Base-by-base conservation (phyloP, 2,113 vertebrate genomes). In the Dasyurus viverrinus region DNA sequence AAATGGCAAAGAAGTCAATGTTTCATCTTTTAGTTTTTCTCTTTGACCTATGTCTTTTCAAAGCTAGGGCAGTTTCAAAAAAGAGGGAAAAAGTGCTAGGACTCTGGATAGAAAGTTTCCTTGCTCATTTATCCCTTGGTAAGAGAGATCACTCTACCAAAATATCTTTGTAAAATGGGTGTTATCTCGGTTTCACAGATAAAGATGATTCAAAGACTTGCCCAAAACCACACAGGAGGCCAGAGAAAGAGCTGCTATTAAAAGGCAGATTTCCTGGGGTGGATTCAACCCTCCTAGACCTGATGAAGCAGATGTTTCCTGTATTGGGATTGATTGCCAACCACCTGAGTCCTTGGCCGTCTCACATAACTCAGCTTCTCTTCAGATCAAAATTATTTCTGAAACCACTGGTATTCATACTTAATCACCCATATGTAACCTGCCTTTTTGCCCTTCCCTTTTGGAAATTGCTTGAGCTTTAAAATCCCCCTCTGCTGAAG, bases 401-500 rank as follows among this genome's bases (percentile, higher is more conserved):
- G 36, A 3, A 52, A 42, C 90, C 91, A 57, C 27, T 90, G 93
- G 89, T 55, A 30, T 52, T 53, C 76, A 3, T 16, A 93, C 89
- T 50, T 91, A 91, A 97, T 95, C 93, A 95, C n/a, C 89, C 47
- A 92, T 94, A 60, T 48, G 53, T 55, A 84, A 93, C 46, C 53
- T 60, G 57, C 11, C 89, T 8, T 23, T 93, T 84, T 84, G n/a
- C 46, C 46, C 36, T 48, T 89, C 52, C 27, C 92, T 89, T n/a
- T 46, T 50, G 48, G 52, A 90, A 30, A 93, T 90, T 95, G 89
- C 46, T 16, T 50, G 48, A 90, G 91, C 90, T 96, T 57, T 36
- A 95, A 92, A 93, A 89, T 53, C 30, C 84, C 54, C 93, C 90
- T 96, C 94, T 94, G 46, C 54, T 93, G 92, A 54, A 91, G 68